Evolutionary conservation across 2,113 vertebrate genomes (phyloP).

Genomic region (Aegotheles bennettii): DNA sequence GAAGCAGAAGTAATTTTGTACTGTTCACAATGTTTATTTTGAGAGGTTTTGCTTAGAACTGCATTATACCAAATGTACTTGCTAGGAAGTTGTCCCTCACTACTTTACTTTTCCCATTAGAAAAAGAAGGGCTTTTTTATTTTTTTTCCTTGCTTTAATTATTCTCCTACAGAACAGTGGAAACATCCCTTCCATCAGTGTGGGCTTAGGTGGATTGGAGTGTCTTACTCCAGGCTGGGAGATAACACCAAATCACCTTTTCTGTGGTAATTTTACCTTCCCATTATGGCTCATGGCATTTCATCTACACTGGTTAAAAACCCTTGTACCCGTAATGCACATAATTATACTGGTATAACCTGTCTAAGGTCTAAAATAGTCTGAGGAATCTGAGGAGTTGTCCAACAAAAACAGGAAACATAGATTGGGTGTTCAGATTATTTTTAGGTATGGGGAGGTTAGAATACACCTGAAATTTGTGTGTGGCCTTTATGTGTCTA

Average conservation of each 20-base stretch:
- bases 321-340: background rate
- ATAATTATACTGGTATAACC: conserved; percentile 52
- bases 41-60: background rate
- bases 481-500: background rate
- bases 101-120: background rate
- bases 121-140: background rate
- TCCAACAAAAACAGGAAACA: conserved; percentile 41
- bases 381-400: conserved; percentile 33
- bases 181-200: background rate
- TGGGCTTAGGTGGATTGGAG: background rate
- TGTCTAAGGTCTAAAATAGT: conserved; percentile 23
- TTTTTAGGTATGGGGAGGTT: background rate
- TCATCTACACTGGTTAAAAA: background rate
- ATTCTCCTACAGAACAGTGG: background rate
- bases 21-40: background rate
- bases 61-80: background rate
- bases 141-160: background rate
- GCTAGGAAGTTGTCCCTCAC: background rate
- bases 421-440: conserved; percentile 21
- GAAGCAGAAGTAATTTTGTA: background rate
- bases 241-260: background rate
- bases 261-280: background rate
- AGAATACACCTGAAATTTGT: background rate
- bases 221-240: background rate
- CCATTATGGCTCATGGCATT: background rate